Conservation (phyloP, 2,888 invertebrate genomes). For the Scrobipalpa costella region DNA sequence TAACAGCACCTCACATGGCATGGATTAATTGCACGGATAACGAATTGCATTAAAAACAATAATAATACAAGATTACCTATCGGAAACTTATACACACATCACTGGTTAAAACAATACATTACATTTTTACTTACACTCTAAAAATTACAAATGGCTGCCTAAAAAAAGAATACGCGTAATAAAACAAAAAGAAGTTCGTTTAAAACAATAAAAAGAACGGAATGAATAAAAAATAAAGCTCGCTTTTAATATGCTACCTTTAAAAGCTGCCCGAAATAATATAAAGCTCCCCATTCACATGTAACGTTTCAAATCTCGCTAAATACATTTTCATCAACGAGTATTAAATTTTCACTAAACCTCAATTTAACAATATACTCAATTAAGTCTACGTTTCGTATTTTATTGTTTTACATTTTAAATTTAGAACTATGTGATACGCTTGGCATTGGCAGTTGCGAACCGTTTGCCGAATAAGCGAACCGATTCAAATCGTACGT, state of each 20-base stretch:
- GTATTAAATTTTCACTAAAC: constrained; percentile 77
- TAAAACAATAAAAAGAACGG: constrained; percentile 38
- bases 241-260: constrained; percentile 11
- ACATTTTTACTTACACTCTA: constrained; percentile 12
- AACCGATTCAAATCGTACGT: constrained; percentile 48
- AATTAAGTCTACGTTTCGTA: constrained; percentile 69
- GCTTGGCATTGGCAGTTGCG: constrained; percentile 76
- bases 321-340: constrained; percentile 69
- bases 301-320: constrained; percentile 49
- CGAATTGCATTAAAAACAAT: constrained; percentile 32
- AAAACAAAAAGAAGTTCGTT: constrained; percentile 28
- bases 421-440: constrained; percentile 61
- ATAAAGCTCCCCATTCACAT: constrained; percentile 45
- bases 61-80: constrained; percentile 20
- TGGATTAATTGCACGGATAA: constrained; percentile 41
- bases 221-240: constrained; percentile 45
- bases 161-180: constrained; percentile 15
- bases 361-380: constrained; percentile 70
- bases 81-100: constrained; percentile 17
- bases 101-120: constrained; percentile 21
- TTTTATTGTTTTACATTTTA: constrained; percentile 51
- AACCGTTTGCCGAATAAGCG: constrained; percentile 42
- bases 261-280: constrained; percentile 27
- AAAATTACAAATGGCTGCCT: neutral
- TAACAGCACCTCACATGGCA: constrained; percentile 67